Base-by-base conservation (phyloP, 2,888 invertebrate genomes). In the Drosophila buzzatii region DNA sequence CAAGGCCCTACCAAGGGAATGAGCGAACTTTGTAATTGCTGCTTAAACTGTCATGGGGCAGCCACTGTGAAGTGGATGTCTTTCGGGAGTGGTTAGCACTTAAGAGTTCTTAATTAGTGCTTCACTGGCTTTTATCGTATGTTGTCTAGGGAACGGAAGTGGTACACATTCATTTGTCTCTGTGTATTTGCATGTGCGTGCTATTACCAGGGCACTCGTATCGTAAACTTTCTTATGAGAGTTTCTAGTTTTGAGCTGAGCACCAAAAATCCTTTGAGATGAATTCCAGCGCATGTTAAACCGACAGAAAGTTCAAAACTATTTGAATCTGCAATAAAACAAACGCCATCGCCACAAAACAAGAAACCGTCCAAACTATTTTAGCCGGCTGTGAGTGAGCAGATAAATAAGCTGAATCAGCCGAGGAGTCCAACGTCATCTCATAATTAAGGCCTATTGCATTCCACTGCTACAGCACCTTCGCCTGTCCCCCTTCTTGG, bases 181-280 rank as follows among this genome's bases (percentile, higher is more conserved):
- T 69, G 87, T 85, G 85, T 81, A 85, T 78, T 76, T 87, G 70
- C 76, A 85, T 82, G 73, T 72, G 85, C 66, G 76, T 70, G 60
- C 68, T 65, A 70, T 69, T 70, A 66, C 53, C 56, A 45, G 55
- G 52, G 53, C 64, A 60, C 70, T 80, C 72, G 73, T 70, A 79
- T 85, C 85, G 85, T 85, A 85, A 85, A 85, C 59, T 86, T 86
- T 85, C 79, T 85, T 83, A 87, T 82, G 88, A 47, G 79, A 85
- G 79, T 85, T 85, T 85, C 85, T 85, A 85, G 85, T 85, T 85
- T 75, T 82, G 81, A 73, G 85, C 81, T 69, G 59, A 76, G 72
- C 77, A 73, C 81, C 81, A 79, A 81, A 77, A 79, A 78, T 85
- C 85, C 85, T 81, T 61, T 42, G 71, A 78, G 76, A 73, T 75